These are phyloP conservation scores for Myiagra hebetior DNA, from an alignment of 2,113 vertebrate species.

Conservation along the genomic window DNA sequence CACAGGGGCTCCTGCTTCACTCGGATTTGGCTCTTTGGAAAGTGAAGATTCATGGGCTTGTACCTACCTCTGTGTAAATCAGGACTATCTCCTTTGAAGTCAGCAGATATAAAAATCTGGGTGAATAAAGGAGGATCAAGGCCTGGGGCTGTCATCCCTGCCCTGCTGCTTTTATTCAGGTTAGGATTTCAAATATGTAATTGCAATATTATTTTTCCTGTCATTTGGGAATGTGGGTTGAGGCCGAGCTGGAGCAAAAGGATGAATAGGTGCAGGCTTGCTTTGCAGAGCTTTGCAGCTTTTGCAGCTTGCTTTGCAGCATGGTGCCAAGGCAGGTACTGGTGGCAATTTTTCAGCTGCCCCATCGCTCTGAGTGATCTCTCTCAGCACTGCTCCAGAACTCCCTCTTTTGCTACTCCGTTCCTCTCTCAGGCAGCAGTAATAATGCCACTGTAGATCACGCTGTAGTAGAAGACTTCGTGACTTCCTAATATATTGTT, in stretches of 20 bases:
- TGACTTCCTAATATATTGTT: not conserved
- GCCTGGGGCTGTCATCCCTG: not conserved
- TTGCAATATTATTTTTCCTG: conserved; percentile 3
- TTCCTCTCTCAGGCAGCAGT: not conserved
- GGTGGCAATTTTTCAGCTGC: not conserved
- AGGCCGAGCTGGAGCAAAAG: conserved; percentile 23
- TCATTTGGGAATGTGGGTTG: conserved; percentile 46
- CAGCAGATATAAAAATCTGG: not conserved
- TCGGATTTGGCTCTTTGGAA: conserved; percentile 13
- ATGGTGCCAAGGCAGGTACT: not conserved
- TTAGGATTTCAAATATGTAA: conserved; percentile 48
- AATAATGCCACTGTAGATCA: not conserved
- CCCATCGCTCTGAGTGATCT: not conserved
- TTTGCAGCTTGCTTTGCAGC: too few relatives aligned
- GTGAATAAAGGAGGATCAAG: not conserved
- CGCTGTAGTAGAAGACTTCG: not conserved
- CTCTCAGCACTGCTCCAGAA: not conserved
- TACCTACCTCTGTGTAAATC: conserved; percentile 28
- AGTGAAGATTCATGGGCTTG: conserved; percentile 13
- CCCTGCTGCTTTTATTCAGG: conserved; percentile 34
- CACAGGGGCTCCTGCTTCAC: not conserved
- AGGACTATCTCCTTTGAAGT: conserved; percentile 41
- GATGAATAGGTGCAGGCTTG: not conserved
- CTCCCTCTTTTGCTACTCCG: not conserved
- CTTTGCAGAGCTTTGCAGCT: not conserved